Percentiles rank a stretch among this genome's conserved stretches.
phyloP scores from a whole-genome alignment of 2,113 vertebrate genomes.

The Cheirogaleus medius region DNA sequence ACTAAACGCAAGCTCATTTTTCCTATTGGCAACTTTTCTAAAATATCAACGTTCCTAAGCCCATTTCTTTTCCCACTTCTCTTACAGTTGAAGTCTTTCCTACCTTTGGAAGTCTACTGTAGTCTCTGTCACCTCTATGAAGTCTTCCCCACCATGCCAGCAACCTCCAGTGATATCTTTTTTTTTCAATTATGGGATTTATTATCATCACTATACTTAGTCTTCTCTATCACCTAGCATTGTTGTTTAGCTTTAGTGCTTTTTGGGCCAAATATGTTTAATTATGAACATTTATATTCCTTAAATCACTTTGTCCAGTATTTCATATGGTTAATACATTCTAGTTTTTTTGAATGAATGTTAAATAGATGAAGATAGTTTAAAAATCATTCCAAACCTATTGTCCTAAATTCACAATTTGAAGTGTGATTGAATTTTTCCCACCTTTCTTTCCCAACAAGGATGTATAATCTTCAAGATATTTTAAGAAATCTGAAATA shows the following conservation, averaged over 20 bases:
- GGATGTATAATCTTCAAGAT: background rate
- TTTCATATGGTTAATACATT: background rate
- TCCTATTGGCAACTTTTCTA: background rate
- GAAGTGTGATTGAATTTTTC: background rate
- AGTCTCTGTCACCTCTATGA: background rate
- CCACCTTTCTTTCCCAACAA: background rate
- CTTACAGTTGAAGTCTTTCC: background rate
- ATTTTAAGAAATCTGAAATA: background rate
- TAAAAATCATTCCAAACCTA: background rate
- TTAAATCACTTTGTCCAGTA: background rate
- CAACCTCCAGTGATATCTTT: background rate
- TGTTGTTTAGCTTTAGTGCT: background rate
- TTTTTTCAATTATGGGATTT: background rate
- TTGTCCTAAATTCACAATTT: background rate
- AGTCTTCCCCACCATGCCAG: background rate
- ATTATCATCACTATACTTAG: background rate
- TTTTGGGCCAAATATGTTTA: background rate
- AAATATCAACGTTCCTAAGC: background rate
- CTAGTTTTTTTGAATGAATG: slow-evolving; percentile 9
- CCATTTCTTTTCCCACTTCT: background rate
- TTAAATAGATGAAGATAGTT: background rate
- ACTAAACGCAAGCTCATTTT: background rate
- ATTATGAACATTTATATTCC: background rate
- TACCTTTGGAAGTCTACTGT: background rate
- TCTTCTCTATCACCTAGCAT: background rate